Percentiles rank a stretch among this genome's conserved stretches.
These are phyloP conservation scores for Anagrus nilaparvatae DNA, from an alignment of 1,140 invertebrate species.

Conservation along the genomic window DNA sequence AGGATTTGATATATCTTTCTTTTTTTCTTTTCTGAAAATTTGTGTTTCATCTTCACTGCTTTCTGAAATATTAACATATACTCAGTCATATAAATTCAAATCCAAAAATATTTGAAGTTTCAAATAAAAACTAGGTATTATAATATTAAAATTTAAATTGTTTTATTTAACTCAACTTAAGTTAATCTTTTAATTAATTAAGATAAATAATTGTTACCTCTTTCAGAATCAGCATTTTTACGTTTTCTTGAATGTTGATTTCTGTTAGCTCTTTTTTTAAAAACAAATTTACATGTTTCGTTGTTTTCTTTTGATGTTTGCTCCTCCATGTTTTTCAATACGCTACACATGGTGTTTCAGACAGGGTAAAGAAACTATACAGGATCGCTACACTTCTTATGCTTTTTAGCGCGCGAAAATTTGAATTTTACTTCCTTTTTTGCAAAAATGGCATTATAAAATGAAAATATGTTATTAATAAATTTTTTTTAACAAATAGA, in stretches of 20 bases:
- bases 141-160: constrained; percentile 12
- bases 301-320: constrained; percentile 20
- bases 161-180: constrained; percentile 21
- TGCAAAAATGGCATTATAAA: too few species aligned
- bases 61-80: constrained; percentile 21
- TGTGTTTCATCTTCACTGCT: constrained; percentile 40
- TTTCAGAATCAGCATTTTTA: constrained; percentile 17
- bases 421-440: too few species aligned
- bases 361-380: too few species aligned
- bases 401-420: too few species aligned
- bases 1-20: constrained; percentile 44
- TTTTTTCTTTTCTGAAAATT: constrained; percentile 44
- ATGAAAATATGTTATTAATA: too few species aligned
- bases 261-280: constrained; percentile 40
- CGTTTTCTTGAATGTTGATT: constrained; percentile 35
- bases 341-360: too few species aligned
- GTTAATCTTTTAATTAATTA: constrained; percentile 18
- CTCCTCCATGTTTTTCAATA: constrained; percentile 31
- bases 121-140: constrained; percentile 13
- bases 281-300: constrained; percentile 31
- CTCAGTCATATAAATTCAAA: neutral
- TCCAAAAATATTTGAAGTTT: too few species aligned
- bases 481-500: too few species aligned
- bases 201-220: neutral
- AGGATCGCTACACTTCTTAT: too few species aligned